Conservation (phyloP, 92 coral and sea anemone species). For the Epizoanthus illoricatus region DNA sequence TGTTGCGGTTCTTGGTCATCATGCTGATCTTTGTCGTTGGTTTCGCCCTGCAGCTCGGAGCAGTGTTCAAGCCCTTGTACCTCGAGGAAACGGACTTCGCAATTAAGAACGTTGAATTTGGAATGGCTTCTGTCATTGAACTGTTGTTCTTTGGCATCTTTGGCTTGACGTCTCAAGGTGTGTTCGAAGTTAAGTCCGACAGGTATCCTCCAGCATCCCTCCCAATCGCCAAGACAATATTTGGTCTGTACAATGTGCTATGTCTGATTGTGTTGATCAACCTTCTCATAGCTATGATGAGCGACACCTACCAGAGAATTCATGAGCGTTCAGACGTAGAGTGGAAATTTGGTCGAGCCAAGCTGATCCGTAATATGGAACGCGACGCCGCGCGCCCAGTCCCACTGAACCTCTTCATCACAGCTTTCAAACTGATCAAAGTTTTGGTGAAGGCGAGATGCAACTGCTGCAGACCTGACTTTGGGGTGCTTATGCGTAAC, state of each 20-base stretch:
- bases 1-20: conserved; percentile 82
- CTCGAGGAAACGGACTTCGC: conserved; percentile 40
- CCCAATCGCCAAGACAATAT: conserved; percentile 70
- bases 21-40: conserved; percentile 80
- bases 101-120: conserved; percentile 28
- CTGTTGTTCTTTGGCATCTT: conserved; percentile 83
- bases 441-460: conserved; percentile 70
- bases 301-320: conserved; percentile 93
- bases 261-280: conserved; percentile 84
- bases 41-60: conserved; percentile 86
- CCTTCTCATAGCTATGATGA: conserved; percentile 97
- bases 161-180: conserved; percentile 60
- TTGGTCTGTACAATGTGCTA: conserved; percentile 85
- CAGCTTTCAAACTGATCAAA: conserved; percentile 59
- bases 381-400: conserved; percentile 83
- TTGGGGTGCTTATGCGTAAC: conserved; percentile 62
- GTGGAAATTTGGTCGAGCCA: conserved; percentile 97
- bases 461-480: conserved; percentile 73
- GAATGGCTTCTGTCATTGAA: conserved; percentile 59
- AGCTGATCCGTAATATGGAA: conserved; percentile 92
- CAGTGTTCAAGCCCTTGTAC: conserved; percentile 80
- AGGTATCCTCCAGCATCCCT: conserved; percentile 34
- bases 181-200: conserved; percentile 30
- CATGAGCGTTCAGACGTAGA: conserved; percentile 89
- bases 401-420: conserved; percentile 84